Evolutionary conservation across 2,113 vertebrate species (phyloP), one percentile per base, ranked within the genome.

Genomic region (Nanorana parkeri): DNA sequence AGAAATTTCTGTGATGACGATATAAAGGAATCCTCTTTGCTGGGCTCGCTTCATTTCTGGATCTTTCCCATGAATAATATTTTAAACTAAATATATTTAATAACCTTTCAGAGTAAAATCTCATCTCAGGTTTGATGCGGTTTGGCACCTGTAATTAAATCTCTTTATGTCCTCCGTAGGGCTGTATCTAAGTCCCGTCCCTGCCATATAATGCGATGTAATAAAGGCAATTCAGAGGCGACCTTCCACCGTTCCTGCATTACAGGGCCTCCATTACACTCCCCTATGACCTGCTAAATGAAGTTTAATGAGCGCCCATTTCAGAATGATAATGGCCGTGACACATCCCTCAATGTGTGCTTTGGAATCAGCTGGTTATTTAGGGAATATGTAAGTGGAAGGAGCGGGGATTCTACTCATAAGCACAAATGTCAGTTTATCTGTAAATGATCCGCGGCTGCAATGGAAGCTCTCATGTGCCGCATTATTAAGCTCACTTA

Each of bases 261-360:
- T 69, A 20, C 54, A 17, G 26, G 66, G 10, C 21, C 68, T 32
- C 60, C 60, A 23, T 64, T 54, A 29, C 20, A 5, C 26, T 61
- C 77, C 23, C 77, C 17, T 51, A 17, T 72, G 68, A 64, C 56
- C 78, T 72, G 54, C 64, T 80, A 72, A 23, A 21, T 64, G 68
- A 69, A 80, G 67, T 71, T 47, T 64, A 63, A 80, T 80, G 64
- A 68, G 61, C 60, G 36, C 5, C 41, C 68, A 64, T 80, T 81
- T 65, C 20, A 47, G 23, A 74, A 64, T 66, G 60, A 73, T 81
- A 81, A 74, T 65, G 69, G 66, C 68, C 23, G 17, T 66, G 51
- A 66, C 55, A 81, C 69, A 66, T 66, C 29, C 20, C 41, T 73
- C 23, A 81, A 81, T 64, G 73, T 64, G 64, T 81, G 58, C 60